These are phyloP conservation scores for Moxostoma hubbsi DNA, from an alignment of 2,797 vertebrate species.

Conservation along the genomic window DNA sequence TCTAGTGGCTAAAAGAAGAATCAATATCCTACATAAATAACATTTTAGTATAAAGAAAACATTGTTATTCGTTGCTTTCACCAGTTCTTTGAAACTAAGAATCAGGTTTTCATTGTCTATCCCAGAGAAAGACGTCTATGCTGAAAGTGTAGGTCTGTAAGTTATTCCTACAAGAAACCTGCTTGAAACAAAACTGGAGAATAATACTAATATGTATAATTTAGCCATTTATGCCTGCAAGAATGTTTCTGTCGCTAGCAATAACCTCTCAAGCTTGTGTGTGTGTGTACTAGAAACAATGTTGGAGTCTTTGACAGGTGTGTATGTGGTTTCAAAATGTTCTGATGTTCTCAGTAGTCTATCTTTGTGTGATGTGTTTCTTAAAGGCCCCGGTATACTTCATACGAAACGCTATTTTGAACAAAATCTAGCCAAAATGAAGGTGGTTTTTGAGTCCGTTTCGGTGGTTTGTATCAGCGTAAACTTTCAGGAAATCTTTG, in stretches of 20 bases:
- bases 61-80: background rate
- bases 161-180: slow-evolving; percentile 56
- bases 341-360: slow-evolving; percentile 13
- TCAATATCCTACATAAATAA: too few species aligned
- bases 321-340: slow-evolving; percentile 30
- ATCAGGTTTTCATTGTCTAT: slow-evolving; percentile 57
- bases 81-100: slow-evolving; percentile 17
- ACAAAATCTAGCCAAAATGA: too few species aligned
- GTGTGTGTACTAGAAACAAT: background rate
- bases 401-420: too few species aligned
- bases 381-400: too few species aligned
- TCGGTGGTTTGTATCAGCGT: too few species aligned
- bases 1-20: background rate
- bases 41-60: background rate
- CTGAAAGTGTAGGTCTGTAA: slow-evolving; percentile 60
- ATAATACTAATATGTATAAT: slow-evolving; percentile 45
- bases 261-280: slow-evolving; percentile 38
- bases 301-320: slow-evolving; percentile 30
- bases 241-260: slow-evolving; percentile 23
- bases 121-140: slow-evolving; percentile 55
- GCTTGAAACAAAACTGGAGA: slow-evolving; percentile 49
- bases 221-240: slow-evolving; percentile 5
- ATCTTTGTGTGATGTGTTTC: slow-evolving; percentile 58
- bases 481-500: too few species aligned
- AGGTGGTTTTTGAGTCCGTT: too few species aligned